These are phyloP conservation scores for Hydraecia micacea DNA, from an alignment of 2,888 invertebrate genomes.

Conservation along the genomic window DNA sequence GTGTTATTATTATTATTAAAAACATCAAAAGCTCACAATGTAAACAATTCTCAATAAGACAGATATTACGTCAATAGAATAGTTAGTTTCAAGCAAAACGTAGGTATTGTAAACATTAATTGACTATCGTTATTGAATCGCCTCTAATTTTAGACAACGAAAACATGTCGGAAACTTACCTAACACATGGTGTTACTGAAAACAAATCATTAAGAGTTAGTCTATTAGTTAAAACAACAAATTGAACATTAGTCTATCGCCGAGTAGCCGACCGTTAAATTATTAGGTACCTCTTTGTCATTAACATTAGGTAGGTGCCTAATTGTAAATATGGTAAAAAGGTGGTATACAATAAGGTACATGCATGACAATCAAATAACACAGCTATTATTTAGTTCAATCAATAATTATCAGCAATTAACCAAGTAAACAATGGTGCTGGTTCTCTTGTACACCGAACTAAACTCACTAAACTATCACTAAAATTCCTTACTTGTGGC, in stretches of 20 bases:
- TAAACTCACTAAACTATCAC: too few species aligned
- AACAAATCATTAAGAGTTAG: slow-evolving; percentile 56
- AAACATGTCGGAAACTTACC: slow-evolving; percentile 23
- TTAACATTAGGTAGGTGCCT: neutral
- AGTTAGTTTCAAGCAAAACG: neutral
- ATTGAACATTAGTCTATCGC: slow-evolving; percentile 33
- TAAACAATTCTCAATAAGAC: slow-evolving; percentile 3
- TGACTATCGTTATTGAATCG: slow-evolving; percentile 22
- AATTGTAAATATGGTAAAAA: neutral
- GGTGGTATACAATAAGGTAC: neutral
- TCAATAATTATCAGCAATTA: neutral
- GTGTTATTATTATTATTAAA: too few species aligned
- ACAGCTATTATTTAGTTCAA: neutral
- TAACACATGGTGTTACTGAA: slow-evolving; percentile 48
- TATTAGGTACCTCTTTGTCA: neutral
- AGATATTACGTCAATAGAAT: slow-evolving; percentile 1
- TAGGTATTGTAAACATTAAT: slow-evolving; percentile 30
- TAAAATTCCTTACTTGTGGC: too few species aligned
- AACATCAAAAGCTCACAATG: neutral
- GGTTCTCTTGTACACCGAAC: too few species aligned
- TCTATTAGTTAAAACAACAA: slow-evolving; percentile 52
- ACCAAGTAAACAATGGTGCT: neutral
- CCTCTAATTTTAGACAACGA: slow-evolving; percentile 16
- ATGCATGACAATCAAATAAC: neutral
- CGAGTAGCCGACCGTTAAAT: neutral